Base-by-base conservation (phyloP, 1,140 invertebrate genomes). In the Brachionus rubens region DNA sequence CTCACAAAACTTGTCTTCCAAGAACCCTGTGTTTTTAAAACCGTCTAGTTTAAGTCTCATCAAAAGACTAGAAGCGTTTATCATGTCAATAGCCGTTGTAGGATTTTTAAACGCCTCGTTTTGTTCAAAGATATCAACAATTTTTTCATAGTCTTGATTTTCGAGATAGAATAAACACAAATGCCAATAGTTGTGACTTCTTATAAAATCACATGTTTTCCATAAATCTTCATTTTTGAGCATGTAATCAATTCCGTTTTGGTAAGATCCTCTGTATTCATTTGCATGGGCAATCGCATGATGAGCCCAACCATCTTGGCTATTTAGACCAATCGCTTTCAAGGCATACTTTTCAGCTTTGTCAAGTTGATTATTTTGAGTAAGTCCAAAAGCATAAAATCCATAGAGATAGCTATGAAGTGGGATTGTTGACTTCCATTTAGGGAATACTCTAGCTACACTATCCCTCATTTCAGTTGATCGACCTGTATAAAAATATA, bases 161-260 rank as follows among this genome's bases (percentile, higher is more conserved):
- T 88, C 88, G 54, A 89, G 83, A 67, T 87, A 82, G 78, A 84
- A 88, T 4, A 88, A 78, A 2, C 85, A 85, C 81, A 82, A 85
- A 79, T 88, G 87, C 88, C 88, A 88, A 79, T 83, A 87, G 67
- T 87, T 88, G 78, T 88, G 88, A 77, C 86, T 85, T 1, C 86
- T 83, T 14, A 88, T 75, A 80, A 87, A 82, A n/a, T 82, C 84
- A 79, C 87, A 86, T 16, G 79, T 56, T 6, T 21, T 78, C 87
- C 87, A 88, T 76, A 88, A 81, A 3, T 80, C 77, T 33, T 81
- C 81, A 19, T 86, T 88, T 7, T 78, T 81, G 7, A 82, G 80
- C 78, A 88, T 78, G 75, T 87, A 87, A 33, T 79, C 59, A 40
- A 87, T 84, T 43, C 87, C 88, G 77, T 87, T 84, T n/a, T 85